phyloP scores from a whole-genome alignment of 2,797 vertebrate species.

The Enoplosus armatus region DNA sequence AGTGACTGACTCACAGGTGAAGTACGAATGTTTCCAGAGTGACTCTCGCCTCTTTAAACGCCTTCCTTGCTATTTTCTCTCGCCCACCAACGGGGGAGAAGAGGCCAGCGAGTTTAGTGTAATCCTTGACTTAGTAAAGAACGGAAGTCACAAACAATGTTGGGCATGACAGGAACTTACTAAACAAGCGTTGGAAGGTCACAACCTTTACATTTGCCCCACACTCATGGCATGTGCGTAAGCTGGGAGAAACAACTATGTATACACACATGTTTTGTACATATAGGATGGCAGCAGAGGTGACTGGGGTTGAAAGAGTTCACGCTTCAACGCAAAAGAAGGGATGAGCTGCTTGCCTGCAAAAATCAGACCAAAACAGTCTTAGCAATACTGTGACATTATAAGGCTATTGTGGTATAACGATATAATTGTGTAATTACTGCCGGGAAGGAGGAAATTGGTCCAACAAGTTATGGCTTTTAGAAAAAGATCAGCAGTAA shows the following conservation, averaged over 20 bases:
- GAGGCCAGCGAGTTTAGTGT: not conserved
- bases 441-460: not conserved
- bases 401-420: not conserved
- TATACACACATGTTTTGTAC: not conserved
- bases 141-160: constrained; percentile 27
- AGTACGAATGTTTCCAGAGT: constrained; percentile 11
- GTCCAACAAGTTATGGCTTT: not conserved
- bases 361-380: too few relatives aligned
- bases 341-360: too few relatives aligned
- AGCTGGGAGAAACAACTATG: not conserved
- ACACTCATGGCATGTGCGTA: constrained; percentile 14
- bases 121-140: constrained; percentile 24
- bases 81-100: not conserved
- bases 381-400: not conserved
- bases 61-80: constrained; percentile 1
- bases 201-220: constrained; percentile 40
- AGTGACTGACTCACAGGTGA: constrained; percentile 10
- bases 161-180: constrained; percentile 34
- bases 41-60: constrained; percentile 30
- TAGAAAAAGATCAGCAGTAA: not conserved
- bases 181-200: constrained; percentile 30
- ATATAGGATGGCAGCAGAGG: not conserved
- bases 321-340: too few relatives aligned
- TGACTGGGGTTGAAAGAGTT: constrained; percentile 4
- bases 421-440: constrained; percentile 25